phyloP scores from a whole-genome alignment of 2,113 vertebrate genomes.

The Varanus komodoensis region DNA sequence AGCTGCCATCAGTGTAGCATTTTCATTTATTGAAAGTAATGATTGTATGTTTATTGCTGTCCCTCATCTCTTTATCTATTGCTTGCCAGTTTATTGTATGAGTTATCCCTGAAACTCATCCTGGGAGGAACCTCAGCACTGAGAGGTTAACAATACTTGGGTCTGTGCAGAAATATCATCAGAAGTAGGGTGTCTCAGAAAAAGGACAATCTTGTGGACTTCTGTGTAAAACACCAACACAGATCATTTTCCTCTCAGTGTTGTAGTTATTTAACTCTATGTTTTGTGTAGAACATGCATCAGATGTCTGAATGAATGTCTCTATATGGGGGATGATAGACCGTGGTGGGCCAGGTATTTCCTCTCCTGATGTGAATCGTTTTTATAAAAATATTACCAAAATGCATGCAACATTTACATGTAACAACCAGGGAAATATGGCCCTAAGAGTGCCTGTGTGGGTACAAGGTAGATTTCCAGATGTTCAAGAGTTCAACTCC shows the following conservation, averaged over 20 bases:
- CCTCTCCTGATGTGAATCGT: background rate
- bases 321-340: background rate
- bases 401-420: background rate
- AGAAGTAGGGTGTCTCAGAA: background rate
- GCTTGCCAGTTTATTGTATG: constrained; percentile 11
- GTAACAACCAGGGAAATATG: too few species aligned
- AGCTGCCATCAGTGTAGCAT: constrained; percentile 28
- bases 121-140: background rate
- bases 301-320: background rate
- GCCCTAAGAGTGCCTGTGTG: too few species aligned
- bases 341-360: background rate
- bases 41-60: constrained; percentile 24
- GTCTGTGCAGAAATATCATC: background rate
- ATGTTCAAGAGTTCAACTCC: too few species aligned
- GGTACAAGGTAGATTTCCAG: too few species aligned
- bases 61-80: constrained; percentile 12
- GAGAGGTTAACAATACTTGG: background rate
- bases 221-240: background rate
- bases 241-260: background rate
- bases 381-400: background rate
- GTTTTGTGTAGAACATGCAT: background rate
- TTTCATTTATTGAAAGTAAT: constrained; percentile 43
- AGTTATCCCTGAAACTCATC: constrained; percentile 22
- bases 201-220: background rate
- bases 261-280: background rate